These are phyloP conservation scores for Coilia nasus DNA, from an alignment of 2,797 vertebrate species.

Conservation along the genomic window DNA sequence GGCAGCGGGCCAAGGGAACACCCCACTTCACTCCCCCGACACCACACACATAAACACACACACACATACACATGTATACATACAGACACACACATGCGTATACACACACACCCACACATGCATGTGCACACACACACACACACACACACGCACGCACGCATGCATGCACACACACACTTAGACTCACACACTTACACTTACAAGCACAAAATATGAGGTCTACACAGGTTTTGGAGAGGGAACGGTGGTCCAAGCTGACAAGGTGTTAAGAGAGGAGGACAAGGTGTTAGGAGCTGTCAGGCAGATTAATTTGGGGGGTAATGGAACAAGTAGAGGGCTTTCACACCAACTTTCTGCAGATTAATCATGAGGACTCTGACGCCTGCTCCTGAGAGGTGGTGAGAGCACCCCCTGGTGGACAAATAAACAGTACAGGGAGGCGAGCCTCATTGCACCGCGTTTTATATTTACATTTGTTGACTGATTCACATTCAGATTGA, in stretches of 20 bases:
- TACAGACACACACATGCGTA: too few species aligned
- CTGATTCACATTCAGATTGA: neutral
- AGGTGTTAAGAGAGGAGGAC: neutral
- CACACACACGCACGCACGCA: too few species aligned
- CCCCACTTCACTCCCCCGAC: too few species aligned
- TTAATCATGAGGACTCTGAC: neutral
- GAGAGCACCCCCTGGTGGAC: neutral
- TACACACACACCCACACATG: too few species aligned
- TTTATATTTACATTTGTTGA: neutral
- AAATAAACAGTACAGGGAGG: neutral
- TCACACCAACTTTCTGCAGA: neutral
- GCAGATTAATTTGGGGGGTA: neutral
- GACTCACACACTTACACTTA: too few species aligned
- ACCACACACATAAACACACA: neutral
- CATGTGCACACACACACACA: neutral
- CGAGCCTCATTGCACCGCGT: neutral
- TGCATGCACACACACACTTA: too few species aligned
- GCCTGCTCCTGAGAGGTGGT: neutral
- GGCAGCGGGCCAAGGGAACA: neutral
- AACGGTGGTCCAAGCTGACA: neutral
- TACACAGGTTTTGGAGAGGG: neutral
- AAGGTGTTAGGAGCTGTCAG: neutral
- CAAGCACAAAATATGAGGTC: too few species aligned
- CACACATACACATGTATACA: too few species aligned
- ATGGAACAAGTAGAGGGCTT: neutral